Base-by-base conservation (phyloP, 2,113 vertebrate species). In the Megaptera novaeangliae region DNA sequence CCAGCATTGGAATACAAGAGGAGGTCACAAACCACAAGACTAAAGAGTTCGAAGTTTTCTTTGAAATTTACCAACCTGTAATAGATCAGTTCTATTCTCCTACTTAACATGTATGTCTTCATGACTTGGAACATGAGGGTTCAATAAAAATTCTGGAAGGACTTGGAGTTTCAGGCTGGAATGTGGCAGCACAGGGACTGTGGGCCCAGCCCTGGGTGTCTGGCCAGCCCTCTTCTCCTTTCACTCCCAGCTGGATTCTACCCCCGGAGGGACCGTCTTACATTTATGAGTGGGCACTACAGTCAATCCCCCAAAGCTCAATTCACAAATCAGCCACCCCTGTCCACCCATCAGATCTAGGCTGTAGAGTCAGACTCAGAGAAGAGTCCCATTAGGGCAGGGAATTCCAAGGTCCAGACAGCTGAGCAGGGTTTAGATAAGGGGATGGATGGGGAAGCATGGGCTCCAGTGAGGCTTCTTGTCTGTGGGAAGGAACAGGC, bases 361-460 rank as follows among this genome's bases (percentile, higher is more conserved):
- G 27, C 21, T 59, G 12, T 1, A 23, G 71, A 6, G 34, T 27
- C 27, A 83, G 17, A 36, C 1, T 64, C 34, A 20, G 15, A 20
- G 34, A 17, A 78, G 36, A 46, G 5, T 29, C 4, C 3, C 49
- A 55, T 12, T 27, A 23, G 31, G 13, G 8, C 20, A 71, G 21
- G 6, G n/a, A 75, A 49, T 49, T 88, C 34, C 29, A 61, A 6
- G 9, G 29, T 46, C 20, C 46, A 14, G 8, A 89, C 21, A 10
- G 18, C 21, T 13, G 11, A 3, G 29, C 7, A 46, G 61, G 44
- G 25, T 69, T 77, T 77, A 55, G 9, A 57, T 55, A 68, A 10
- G 25, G 1, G 41, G 8, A 4, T 31, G 9, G 11, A 2, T 64
- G 1, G 13, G 31, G 21, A 6, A 18, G 13, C 31, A 66, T 14